These are phyloP conservation scores for Argopecten irradians DNA, from an alignment of 1,140 invertebrate genomes.

Conservation along the genomic window DNA sequence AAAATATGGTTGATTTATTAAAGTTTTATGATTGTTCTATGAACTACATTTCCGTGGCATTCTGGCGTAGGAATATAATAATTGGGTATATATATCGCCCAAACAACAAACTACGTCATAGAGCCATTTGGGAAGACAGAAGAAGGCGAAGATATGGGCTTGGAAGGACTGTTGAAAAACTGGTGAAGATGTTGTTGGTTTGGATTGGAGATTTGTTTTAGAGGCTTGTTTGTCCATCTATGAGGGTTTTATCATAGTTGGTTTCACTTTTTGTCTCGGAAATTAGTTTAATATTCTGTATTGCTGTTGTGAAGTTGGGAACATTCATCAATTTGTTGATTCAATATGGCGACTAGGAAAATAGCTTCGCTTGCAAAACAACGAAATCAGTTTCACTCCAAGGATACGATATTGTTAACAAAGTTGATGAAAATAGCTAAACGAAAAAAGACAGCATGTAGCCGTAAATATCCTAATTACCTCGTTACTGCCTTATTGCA, in stretches of 20 bases:
- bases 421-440: slow-evolving; percentile 17
- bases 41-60: not conserved
- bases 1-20: not conserved
- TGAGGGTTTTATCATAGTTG: slow-evolving; percentile 2
- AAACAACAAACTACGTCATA: not conserved
- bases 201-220: not conserved
- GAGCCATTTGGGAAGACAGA: not conserved
- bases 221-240: not conserved
- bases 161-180: not conserved
- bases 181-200: not conserved
- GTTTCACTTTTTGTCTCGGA: not conserved
- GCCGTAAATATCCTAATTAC: slow-evolving; percentile 8
- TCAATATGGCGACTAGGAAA: not conserved
- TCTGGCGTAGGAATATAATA: not conserved
- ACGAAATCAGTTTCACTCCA: not conserved
- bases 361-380: slow-evolving; percentile 15
- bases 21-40: not conserved
- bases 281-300: not conserved
- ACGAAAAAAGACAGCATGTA: not conserved
- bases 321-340: not conserved
- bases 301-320: not conserved
- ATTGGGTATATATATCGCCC: not conserved
- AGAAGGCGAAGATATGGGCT: not conserved
- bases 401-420: not conserved
- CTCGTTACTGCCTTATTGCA: not conserved